Conservation (phyloP, 2,888 invertebrate genomes). For the Gryllus longicercus region DNA sequence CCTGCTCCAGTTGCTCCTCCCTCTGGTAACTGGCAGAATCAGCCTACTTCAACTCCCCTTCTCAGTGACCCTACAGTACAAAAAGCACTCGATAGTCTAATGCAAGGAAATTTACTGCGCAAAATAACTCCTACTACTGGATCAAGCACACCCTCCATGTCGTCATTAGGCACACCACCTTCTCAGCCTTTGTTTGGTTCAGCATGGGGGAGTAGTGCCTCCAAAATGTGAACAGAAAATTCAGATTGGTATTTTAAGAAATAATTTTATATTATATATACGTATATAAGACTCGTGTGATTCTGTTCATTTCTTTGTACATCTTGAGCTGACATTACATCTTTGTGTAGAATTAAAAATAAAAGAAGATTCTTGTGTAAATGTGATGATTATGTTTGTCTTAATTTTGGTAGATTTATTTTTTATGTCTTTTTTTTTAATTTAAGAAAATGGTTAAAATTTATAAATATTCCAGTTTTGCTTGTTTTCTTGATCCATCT, state of each 20-base stretch:
- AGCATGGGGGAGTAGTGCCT: background rate
- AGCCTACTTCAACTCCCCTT: constrained; percentile 47
- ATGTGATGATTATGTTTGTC: background rate
- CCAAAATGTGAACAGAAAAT: background rate
- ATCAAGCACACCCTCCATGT: constrained; percentile 24
- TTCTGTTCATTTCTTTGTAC: background rate
- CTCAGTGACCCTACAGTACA: constrained; percentile 74
- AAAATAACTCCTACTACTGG: constrained; percentile 31
- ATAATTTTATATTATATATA: background rate
- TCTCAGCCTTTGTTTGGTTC: constrained; percentile 32
- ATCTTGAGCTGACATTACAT: background rate
- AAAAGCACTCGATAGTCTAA: constrained; percentile 70
- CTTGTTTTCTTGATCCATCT: too few species aligned
- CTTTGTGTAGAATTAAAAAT: background rate
- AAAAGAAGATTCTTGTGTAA: background rate
- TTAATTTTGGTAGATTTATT: background rate
- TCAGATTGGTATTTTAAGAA: background rate
- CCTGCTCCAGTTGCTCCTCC: constrained; percentile 46
- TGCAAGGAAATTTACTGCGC: constrained; percentile 48
- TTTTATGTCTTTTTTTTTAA: too few species aligned
- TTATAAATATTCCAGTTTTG: too few species aligned
- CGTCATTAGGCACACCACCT: constrained; percentile 30
- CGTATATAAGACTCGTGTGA: background rate
- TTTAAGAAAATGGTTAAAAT: too few species aligned
- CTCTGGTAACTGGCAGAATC: constrained; percentile 35